phyloP scores from a whole-genome alignment of 1,140 invertebrate species.

The Platorchestia sp. region DNA sequence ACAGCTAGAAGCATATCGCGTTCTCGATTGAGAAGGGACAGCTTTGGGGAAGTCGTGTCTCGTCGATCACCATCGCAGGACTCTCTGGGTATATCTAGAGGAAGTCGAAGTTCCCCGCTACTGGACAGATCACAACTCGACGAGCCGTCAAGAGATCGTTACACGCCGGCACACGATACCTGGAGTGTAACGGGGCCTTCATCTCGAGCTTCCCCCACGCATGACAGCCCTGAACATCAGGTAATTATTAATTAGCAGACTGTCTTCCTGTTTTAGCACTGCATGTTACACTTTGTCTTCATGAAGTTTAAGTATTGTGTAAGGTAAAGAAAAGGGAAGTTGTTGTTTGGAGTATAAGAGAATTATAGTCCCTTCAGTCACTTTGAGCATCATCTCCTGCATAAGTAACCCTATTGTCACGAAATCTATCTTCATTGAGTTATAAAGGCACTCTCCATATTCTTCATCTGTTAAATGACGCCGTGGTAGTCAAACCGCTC shows the following conservation, averaged over 20 bases:
- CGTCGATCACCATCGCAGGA: constrained; percentile 64
- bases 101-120: constrained; percentile 38
- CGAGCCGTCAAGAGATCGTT: constrained; percentile 49
- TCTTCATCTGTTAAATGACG: no score
- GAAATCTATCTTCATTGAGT: no score
- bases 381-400: no score
- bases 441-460: no score
- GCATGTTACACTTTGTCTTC: no score
- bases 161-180: constrained; percentile 59
- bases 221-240: constrained; percentile 65
- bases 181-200: constrained; percentile 60
- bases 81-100: constrained; percentile 59
- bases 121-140: constrained; percentile 30
- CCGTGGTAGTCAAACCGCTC: no score
- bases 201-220: constrained; percentile 59
- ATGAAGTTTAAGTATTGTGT: no score
- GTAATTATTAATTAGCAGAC: constrained; percentile 36
- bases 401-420: no score
- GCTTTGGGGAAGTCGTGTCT: constrained; percentile 66
- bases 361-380: no score
- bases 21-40: constrained; percentile 63
- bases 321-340: no score
- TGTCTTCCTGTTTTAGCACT: neutral
- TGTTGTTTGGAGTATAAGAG: no score
- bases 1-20: constrained; percentile 63